These are phyloP conservation scores for Apodemus speciosus DNA, from an alignment of 2,113 vertebrate species.

Conservation along the genomic window DNA sequence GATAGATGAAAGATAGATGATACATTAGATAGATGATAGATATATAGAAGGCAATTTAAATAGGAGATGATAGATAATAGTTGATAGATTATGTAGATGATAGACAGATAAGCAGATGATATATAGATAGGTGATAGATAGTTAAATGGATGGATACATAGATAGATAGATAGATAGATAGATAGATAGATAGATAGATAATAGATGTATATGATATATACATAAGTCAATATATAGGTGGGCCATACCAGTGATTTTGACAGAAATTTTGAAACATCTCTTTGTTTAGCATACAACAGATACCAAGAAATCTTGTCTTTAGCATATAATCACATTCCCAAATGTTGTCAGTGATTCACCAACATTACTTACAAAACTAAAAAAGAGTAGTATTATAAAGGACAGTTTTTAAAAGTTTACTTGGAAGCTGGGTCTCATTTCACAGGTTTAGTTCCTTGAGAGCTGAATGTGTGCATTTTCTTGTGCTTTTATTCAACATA, in stretches of 20 bases:
- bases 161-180: not conserved
- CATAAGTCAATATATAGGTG: not conserved
- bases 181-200: not conserved
- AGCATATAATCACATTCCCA: not conserved
- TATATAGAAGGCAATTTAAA: not conserved
- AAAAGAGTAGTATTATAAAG: not conserved
- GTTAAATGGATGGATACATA: not conserved
- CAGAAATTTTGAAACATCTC: not conserved
- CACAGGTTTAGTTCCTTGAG: not conserved
- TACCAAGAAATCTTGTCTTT: not conserved
- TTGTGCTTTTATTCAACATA: not conserved
- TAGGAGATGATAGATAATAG: not conserved
- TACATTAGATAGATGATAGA: not conserved
- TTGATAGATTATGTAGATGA: not conserved
- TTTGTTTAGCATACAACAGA: not conserved
- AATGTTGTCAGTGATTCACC: not conserved
- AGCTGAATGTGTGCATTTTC: not conserved
- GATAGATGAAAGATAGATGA: not conserved
- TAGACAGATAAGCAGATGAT: too few relatives aligned
- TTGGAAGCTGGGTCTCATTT: not conserved
- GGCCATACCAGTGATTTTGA: not conserved
- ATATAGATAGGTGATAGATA: not conserved
- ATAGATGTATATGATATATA: not conserved
- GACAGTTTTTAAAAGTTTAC: not conserved
- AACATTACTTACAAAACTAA: not conserved